phyloP scores from a whole-genome alignment of 1,140 invertebrate genomes.

The Antheraea pernyi region DNA sequence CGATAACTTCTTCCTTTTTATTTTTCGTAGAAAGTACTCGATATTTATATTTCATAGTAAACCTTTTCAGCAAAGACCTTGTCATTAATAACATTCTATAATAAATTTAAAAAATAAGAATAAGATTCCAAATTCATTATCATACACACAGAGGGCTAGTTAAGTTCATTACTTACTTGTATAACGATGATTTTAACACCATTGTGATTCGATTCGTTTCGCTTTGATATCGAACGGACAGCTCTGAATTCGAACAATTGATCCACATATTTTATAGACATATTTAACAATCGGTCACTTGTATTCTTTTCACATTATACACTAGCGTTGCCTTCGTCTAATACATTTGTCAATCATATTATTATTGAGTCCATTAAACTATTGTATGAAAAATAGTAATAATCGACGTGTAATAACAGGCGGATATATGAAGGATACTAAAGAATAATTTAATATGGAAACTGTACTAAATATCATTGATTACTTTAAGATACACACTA shows the following conservation, averaged over 20 bases:
- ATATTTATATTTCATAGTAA: no score
- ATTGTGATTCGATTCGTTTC: slow-evolving; percentile 54
- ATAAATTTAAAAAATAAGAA: background rate
- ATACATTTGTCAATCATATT: background rate
- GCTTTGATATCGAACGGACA: slow-evolving; percentile 42
- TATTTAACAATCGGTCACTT: slow-evolving; percentile 10
- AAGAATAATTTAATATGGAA: no score
- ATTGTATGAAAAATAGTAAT: background rate
- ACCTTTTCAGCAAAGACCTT: background rate
- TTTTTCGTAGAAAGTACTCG: background rate
- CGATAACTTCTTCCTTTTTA: no score
- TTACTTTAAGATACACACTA: no score
- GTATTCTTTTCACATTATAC: background rate
- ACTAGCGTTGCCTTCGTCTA: background rate
- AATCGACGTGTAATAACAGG: no score
- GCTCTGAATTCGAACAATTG: slow-evolving; percentile 44
- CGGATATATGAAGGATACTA: no score
- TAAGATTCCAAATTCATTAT: background rate
- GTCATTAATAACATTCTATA: background rate
- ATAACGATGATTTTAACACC: slow-evolving; percentile 30
- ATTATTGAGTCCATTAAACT: background rate
- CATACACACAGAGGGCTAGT: slow-evolving; percentile 10
- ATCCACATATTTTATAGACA: slow-evolving; percentile 16
- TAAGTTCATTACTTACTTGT: slow-evolving; percentile 25
- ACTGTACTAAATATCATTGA: no score